Conservation (phyloP, 1,140 invertebrate genomes). For the Babylonia areolata region DNA sequence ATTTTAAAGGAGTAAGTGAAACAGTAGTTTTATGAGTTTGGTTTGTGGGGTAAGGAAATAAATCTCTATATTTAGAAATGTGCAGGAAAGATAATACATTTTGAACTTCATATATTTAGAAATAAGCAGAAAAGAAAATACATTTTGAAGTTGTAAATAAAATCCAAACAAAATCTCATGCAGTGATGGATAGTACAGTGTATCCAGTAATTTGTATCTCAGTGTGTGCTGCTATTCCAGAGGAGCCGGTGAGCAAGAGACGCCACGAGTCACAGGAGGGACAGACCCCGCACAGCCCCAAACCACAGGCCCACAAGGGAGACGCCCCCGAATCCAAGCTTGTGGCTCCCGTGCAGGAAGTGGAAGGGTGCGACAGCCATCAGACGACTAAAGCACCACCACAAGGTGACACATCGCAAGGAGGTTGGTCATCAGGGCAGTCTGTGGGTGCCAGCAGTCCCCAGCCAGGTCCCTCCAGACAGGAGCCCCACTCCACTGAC, state of each 20-base stretch:
- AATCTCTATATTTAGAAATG: too few species aligned
- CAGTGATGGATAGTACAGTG: too few species aligned
- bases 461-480: not conserved
- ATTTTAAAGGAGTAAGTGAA: too few species aligned
- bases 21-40: too few species aligned
- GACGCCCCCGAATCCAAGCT: not conserved
- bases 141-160: too few species aligned
- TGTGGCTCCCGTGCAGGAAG: not conserved
- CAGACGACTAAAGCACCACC: too few species aligned
- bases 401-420: not conserved
- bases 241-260: not conserved
- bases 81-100: too few species aligned
- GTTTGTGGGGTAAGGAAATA: too few species aligned
- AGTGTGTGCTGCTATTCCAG: not conserved
- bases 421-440: not conserved
- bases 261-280: not conserved
- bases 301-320: not conserved
- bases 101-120: too few species aligned
- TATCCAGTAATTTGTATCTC: too few species aligned
- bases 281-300: not conserved
- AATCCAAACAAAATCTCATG: too few species aligned
- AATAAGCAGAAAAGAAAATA: too few species aligned
- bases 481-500: not conserved
- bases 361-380: not conserved
- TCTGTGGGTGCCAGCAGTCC: not conserved